Evolutionary conservation across 2,888 invertebrate species (phyloP), one percentile per base, ranked within the genome.

Genomic region (Mimumesa dahlbomi): DNA sequence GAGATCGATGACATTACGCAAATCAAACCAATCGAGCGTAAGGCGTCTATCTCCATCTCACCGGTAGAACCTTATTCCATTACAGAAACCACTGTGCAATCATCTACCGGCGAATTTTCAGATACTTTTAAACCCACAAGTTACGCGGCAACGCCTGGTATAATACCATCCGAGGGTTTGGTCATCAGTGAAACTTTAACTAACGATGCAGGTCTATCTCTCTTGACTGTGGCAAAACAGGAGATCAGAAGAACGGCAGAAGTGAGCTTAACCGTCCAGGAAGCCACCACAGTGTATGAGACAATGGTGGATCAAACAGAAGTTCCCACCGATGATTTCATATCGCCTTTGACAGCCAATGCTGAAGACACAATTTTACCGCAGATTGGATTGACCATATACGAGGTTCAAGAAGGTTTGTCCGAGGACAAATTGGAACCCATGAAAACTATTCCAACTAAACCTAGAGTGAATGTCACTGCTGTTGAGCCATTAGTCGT

Each of bases 211-310:
- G 81, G 80, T 42, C 70, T 84, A 9, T 46, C 70, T 0, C 68
- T 57, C 25, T 29, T 80, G 19, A 69, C 73, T 1, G 22, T 77
- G 3, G 25, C 36, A 0, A 86, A 88, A 34, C 85, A 77, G 2
- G 89, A 82, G 84, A 86, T 18, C 64, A 82, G 64, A 79, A 89
- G 68, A 91, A 92, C 89, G 69, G 94, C 94, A 0, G 92, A 91
- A 68, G 63, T 93, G 0, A 90, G 91, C 5, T 63, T 95, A 2
- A 88, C 92, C 19, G 86, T 93, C 22, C 92, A 93, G 81, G 94
- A 95, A 89, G 94, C 95, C 13, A 90, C 93, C 19, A 92, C 92
- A 34, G 89, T 94, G n/a, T 91, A 92, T 29, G 93, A 95, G 88
- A 91, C 92, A 14, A 91, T 92, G 52, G 84, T 91, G 5, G 91